phyloP scores from a whole-genome alignment of 2,797 vertebrate species.

The Pseudochromis fuscus region DNA sequence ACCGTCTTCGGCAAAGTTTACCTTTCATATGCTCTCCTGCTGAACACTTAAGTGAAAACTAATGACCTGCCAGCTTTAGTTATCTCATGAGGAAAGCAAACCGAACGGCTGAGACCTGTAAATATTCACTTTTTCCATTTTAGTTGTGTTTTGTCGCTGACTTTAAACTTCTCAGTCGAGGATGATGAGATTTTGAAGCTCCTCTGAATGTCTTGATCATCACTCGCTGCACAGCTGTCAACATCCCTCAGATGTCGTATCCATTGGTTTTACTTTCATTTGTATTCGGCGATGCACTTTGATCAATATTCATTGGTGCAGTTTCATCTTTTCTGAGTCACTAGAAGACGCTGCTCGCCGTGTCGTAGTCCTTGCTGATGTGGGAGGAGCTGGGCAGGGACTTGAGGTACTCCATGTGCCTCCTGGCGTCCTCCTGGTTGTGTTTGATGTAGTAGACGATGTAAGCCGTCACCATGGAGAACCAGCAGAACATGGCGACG shows the following conservation, averaged over 20 bases:
- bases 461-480: conserved; percentile 95
- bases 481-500: conserved; percentile 98
- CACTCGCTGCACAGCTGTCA: neutral
- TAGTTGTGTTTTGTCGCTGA: too few relatives aligned
- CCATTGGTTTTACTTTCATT: conserved; percentile 25
- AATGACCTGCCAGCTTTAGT: conserved; percentile 17
- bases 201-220: neutral
- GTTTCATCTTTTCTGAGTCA: too few relatives aligned
- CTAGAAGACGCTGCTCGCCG: conserved; percentile 83
- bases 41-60: conserved; percentile 5
- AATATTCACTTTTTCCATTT: neutral
- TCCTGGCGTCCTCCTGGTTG: conserved; percentile 92
- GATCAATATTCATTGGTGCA: conserved; percentile 19
- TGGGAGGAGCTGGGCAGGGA: conserved; percentile 89
- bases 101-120: neutral
- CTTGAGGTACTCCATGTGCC: conserved; percentile 96
- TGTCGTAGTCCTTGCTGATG: conserved; percentile 82
- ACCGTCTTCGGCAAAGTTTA: neutral
- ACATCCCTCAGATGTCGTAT: conserved; percentile 14
- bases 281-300: conserved; percentile 23
- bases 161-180: neutral
- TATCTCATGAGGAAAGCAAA: neutral
- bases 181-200: conserved; percentile 8
- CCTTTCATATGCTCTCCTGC: neutral
- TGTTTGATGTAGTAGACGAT: conserved; percentile 93